Evolutionary conservation across 2,888 invertebrate species (phyloP), one percentile per base, ranked within the genome.

Genomic region (Tachystola acroxantha): DNA sequence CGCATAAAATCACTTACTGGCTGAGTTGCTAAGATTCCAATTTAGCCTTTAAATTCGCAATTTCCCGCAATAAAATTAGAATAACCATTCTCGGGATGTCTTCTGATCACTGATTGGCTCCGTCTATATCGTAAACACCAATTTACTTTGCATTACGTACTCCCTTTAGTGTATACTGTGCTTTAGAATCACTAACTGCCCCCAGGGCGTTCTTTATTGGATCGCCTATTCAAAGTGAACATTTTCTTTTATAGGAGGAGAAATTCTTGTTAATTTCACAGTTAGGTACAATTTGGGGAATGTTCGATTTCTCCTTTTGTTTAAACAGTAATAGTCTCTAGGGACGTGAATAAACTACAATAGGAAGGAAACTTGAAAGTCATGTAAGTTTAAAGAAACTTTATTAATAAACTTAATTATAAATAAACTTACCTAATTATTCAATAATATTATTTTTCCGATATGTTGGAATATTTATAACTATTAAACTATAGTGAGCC

Each of bases 251-350:
- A 19, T 7, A 33, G 10, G 28, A 41, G 26, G 37, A 36, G 37
- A 39, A 45, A 36, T 43, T 39, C 34, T 35, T 42, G 35, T 42
- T 48, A 45, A 48, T 45, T 48, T 42, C 37, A 34, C 40, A 44
- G 44, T 47, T 40, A n/a, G n/a, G n/a, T 38, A 19, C 29, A 26
- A 38, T 31, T 36, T 29, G 25, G 28, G 33, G 37, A 24, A 16
- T 29, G 30, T 35, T 36, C 20, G 2, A 29, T 36, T 25, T 2
- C 4, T 22, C 22, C 7, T 22, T 22, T 22, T 22, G 7, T 22
- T 3, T 22, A 16, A 16, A n/a, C n/a, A n/a, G n/a, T n/a, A n/a
- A n/a, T n/a, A n/a, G n/a, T n/a, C n/a, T n/a, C n/a, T n/a, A n/a
- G n/a, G n/a, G n/a, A n/a, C n/a, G n/a, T n/a, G n/a, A n/a, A n/a